phyloP scores from a whole-genome alignment of 2,888 invertebrate genomes.

The Alloplasta piceator region DNA sequence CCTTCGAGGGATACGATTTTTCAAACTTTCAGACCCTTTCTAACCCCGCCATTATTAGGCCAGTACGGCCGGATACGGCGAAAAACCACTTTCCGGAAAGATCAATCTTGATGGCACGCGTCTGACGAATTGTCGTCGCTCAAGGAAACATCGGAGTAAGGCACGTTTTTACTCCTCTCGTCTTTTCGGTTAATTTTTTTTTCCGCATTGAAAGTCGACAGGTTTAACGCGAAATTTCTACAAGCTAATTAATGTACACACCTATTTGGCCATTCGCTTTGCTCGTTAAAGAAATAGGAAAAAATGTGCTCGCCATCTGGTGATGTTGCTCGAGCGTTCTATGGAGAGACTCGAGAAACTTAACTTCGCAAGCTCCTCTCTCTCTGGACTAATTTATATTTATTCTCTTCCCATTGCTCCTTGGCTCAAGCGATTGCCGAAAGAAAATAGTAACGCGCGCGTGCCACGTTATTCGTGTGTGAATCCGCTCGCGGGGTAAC shows the following conservation, averaged over 20 bases:
- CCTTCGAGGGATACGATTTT: slow-evolving; percentile 39
- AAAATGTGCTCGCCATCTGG: neutral
- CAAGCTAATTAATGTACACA: neutral
- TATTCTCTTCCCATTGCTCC: slow-evolving; percentile 11
- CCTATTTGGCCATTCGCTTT: neutral
- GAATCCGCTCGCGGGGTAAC: slow-evolving; percentile 54
- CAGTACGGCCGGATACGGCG: slow-evolving; percentile 22
- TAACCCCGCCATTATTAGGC: neutral
- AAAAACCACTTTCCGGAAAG: slow-evolving; percentile 44
- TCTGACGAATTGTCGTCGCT: slow-evolving; percentile 19
- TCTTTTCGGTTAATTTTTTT: neutral
- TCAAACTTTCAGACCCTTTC: slow-evolving; percentile 31
- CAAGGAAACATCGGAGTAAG: neutral
- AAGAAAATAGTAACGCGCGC: slow-evolving; percentile 32
- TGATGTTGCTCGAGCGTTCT: neutral
- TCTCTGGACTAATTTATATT: slow-evolving; percentile 33
- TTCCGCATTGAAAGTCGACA: neutral
- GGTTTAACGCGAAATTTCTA: neutral
- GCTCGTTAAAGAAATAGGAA: neutral
- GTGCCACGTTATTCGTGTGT: slow-evolving; percentile 21
- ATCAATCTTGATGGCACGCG: slow-evolving; percentile 35
- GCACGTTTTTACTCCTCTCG: neutral
- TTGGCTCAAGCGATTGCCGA: slow-evolving; percentile 21
- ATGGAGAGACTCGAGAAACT: neutral
- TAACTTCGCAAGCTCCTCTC: slow-evolving; percentile 6